These are phyloP conservation scores for Atta cephalotes DNA, from an alignment of 1,140 invertebrate species.

Conservation along the genomic window DNA sequence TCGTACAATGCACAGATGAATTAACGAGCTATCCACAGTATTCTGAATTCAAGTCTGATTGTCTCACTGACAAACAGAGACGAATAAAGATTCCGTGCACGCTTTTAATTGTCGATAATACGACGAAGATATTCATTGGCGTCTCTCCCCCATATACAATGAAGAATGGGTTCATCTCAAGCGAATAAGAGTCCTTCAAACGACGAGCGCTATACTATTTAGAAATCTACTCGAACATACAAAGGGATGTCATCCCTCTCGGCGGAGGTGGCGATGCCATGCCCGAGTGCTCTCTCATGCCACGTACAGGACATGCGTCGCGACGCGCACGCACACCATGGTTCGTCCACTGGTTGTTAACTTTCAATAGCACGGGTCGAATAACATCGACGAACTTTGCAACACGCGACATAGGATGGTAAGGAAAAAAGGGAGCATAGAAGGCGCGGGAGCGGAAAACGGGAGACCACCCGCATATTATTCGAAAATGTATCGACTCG, in stretches of 20 bases:
- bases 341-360: constrained; percentile 24
- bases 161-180: constrained; percentile 28
- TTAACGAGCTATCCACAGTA: not conserved
- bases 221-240: constrained; percentile 56
- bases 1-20: not conserved
- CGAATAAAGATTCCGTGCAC: not conserved
- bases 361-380: constrained; percentile 51
- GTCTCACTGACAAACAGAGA: constrained; percentile 36
- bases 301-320: constrained; percentile 33
- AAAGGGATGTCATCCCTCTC: constrained; percentile 53
- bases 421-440: not conserved
- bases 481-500: constrained; percentile 36
- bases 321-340: constrained; percentile 7
- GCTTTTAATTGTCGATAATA: constrained; percentile 49
- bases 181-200: constrained; percentile 28
- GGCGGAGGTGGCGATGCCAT: constrained; percentile 30
- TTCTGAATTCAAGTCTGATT: constrained; percentile 22
- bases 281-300: constrained; percentile 56
- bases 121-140: constrained; percentile 28
- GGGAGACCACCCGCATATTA: constrained; percentile 18
- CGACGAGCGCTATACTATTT: constrained; percentile 50
- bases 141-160: not conserved
- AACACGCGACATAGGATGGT: constrained; percentile 24
- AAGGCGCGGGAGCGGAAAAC: not conserved
- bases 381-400: constrained; percentile 44